Evolutionary conservation across 2,797 vertebrate species (phyloP).

Genomic region (Mormyrops boulengeri): DNA sequence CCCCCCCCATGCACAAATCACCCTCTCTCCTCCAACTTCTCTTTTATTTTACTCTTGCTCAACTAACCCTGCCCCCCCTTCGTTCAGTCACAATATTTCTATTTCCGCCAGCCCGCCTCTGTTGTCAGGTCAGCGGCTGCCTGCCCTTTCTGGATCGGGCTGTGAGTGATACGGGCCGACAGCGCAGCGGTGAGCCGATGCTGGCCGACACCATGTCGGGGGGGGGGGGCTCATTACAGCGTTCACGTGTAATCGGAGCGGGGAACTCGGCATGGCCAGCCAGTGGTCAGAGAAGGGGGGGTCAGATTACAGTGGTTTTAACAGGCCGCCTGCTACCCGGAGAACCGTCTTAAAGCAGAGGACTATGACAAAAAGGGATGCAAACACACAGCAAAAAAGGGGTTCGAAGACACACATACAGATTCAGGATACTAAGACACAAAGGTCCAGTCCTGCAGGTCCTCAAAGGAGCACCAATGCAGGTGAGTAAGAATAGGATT

Average conservation of each 20-base stretch:
- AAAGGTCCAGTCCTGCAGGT: not conserved
- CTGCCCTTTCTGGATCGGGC: conserved; percentile 33
- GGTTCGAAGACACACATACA: not conserved
- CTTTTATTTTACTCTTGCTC: not conserved
- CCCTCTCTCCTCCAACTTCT: not conserved
- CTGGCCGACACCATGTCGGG: conserved; percentile 37
- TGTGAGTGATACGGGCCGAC: conserved; percentile 57
- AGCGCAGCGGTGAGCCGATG: conserved; percentile 36
- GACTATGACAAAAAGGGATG: not conserved
- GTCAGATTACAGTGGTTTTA: conserved; percentile 56
- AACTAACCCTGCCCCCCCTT: not conserved
- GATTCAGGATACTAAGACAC: not conserved
- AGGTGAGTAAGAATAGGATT: not conserved
- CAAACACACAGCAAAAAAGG: not conserved
- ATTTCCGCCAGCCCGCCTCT: conserved; percentile 29
- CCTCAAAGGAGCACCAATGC: not conserved
- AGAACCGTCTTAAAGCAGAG: conserved; percentile 53
- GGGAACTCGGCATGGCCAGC: not conserved
- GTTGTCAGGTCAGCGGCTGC: conserved; percentile 52
- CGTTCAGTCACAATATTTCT: conserved; percentile 21
- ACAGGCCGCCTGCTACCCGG: conserved; percentile 59
- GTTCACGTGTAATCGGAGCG: conserved; percentile 28
- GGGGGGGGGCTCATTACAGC: conserved; percentile 50
- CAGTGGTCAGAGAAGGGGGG: conserved; percentile 17
- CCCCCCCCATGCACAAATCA: not conserved